These are phyloP conservation scores for Puffinus mauretanicus DNA, from an alignment of 2,113 vertebrate genomes.

Conservation along the genomic window DNA sequence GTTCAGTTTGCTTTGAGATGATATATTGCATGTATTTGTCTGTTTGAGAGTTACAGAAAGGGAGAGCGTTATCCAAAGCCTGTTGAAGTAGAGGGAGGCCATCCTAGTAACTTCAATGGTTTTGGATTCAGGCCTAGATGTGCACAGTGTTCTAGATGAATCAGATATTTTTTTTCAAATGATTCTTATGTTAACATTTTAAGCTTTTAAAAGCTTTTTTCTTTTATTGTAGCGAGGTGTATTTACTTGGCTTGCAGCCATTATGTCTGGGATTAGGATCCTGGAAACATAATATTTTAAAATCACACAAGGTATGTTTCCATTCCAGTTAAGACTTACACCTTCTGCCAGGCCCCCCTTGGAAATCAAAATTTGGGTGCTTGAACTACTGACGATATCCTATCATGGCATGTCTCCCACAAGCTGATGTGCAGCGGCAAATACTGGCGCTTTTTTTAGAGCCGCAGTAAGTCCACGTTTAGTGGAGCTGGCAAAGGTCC, in stretches of 20 bases:
- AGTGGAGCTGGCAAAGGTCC: neutral
- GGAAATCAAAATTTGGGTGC: neutral
- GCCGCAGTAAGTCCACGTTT: neutral
- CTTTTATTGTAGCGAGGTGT: neutral
- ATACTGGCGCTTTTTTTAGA: neutral
- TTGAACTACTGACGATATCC: neutral
- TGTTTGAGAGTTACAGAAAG: neutral
- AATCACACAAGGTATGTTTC: neutral
- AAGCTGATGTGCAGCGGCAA: neutral
- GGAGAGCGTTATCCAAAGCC: neutral
- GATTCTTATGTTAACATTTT: conserved; percentile 10
- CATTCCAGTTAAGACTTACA: neutral
- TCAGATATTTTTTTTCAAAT: neutral
- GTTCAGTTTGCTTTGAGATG: conserved; percentile 46
- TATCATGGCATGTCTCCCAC: neutral
- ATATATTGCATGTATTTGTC: conserved; percentile 25
- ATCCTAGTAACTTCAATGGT: neutral
- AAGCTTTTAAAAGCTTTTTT: conserved; percentile 36
- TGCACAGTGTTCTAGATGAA: conserved; percentile 21
- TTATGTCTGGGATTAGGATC: neutral
- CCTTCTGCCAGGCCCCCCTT: neutral
- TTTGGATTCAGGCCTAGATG: conserved; percentile 28
- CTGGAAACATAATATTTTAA: conserved; percentile 24
- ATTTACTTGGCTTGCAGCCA: conserved; percentile 4
- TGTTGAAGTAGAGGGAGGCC: conserved; percentile 15